Evolutionary conservation across 2,888 invertebrate species (phyloP).

Genomic region (Hyposoter didymator): DNA sequence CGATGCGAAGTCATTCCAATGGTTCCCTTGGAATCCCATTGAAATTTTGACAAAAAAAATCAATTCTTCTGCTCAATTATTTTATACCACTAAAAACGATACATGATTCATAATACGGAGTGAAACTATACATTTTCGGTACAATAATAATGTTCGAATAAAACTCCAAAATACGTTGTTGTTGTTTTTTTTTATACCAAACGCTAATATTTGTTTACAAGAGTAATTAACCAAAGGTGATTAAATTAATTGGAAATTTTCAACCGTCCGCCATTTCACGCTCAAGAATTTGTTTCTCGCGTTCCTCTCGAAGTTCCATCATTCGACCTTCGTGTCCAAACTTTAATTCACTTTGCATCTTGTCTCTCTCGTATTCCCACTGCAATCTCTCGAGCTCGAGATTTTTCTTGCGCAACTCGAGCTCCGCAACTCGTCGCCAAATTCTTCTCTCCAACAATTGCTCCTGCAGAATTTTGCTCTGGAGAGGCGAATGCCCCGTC

Average conservation of each 20-base stretch:
- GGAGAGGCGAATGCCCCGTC: constrained; percentile 71
- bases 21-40: neutral
- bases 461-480: constrained; percentile 77
- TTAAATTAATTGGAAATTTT: constrained; percentile 31
- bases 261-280: constrained; percentile 69
- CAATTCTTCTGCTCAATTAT: neutral
- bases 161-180: neutral
- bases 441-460: constrained; percentile 76
- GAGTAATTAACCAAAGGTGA: constrained; percentile 26
- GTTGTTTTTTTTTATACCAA: neutral
- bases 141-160: neutral
- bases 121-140: constrained; percentile 24
- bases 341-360: constrained; percentile 75
- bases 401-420: constrained; percentile 77
- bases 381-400: constrained; percentile 77
- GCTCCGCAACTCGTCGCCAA: constrained; percentile 75
- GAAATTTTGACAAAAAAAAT: constrained; percentile 2
- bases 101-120: neutral
- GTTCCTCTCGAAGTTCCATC: constrained; percentile 79
- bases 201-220: constrained; percentile 17
- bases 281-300: constrained; percentile 74
- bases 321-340: constrained; percentile 78
- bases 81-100: constrained; percentile 15
- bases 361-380: constrained; percentile 78
- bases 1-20: constrained; percentile 15